Evolutionary conservation across 2,113 vertebrate species (phyloP), one percentile per base, ranked within the genome.

Genomic region (Eubucco bourcierii): DNA sequence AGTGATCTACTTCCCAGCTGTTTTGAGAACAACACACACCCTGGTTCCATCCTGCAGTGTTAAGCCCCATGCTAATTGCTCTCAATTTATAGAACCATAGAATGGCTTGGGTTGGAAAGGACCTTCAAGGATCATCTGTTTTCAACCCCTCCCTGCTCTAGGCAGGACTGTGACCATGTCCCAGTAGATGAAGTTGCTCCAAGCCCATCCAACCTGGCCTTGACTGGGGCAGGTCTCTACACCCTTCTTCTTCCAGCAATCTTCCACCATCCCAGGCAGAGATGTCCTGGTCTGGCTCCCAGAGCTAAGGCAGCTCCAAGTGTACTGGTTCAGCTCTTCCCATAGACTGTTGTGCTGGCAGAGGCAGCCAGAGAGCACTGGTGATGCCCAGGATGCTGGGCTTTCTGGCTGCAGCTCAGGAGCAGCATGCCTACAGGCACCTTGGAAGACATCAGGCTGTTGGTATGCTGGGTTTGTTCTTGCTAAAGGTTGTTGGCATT

Each of bases 401-500:
- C 52, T 9, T 56, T 74, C 0, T 0, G 31, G 47, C 46, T 60
- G 17, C 25, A 47, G 53, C 28, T 7, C 29, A 25, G 7, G 71
- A 80, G 18, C 11, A 14, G 29, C 0, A 8, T 65, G 73, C 37
- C 74, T 65, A 44, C 34, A n/a, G 80, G 21, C 52, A 55, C 65
- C 15, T 4, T 11, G 24, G 68, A 66, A 71, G 24, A 10, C 53
- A 11, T 67, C 37, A 4, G 11, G 41, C 47, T 77, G 21, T n/a
- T 89, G 2, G 14, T 31, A 15, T 0, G 0, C 66, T 53, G 75
- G 75, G 46, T 85, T 70, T 84, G 58, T 53, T 93, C 88, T 65
- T 58, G 83, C 88, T 84, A 10, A 15, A 41, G 80, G 86, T 83
- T 90, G 70, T 50, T 86, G 77, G 70, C 83, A 28, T 88, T 95